These are phyloP conservation scores for Tenthredo livida DNA, from an alignment of 2,888 invertebrate species.

Conservation along the genomic window DNA sequence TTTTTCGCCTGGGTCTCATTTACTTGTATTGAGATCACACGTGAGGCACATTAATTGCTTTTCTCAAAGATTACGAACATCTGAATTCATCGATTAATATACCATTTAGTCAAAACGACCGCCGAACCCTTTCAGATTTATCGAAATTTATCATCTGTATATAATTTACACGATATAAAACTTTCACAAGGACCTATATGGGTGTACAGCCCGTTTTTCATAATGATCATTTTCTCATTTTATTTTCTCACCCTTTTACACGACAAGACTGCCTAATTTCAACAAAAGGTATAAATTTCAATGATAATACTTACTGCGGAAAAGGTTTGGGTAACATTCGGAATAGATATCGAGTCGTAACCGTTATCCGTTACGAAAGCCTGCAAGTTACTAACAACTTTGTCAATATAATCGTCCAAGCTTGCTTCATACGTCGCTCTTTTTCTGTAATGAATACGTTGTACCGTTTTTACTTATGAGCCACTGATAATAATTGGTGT, in stretches of 20 bases:
- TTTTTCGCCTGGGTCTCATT: background rate
- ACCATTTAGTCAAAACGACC: background rate
- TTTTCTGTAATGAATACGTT: slow-evolving; percentile 18
- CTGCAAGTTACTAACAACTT: background rate
- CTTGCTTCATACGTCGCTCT: background rate
- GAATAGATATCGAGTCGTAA: background rate
- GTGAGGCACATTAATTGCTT: background rate
- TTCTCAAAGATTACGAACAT: slow-evolving; percentile 18
- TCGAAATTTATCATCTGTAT: background rate
- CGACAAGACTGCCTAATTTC: background rate
- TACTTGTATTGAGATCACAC: slow-evolving; percentile 7
- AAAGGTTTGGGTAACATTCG: slow-evolving; percentile 26
- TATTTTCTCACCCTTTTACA: background rate
- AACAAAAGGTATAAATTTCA: background rate
- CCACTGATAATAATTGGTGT: no score
- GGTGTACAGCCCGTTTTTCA: background rate
- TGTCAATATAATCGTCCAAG: slow-evolving; percentile 27
- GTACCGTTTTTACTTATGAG: background rate
- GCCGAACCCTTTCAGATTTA: background rate
- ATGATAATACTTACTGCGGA: slow-evolving; percentile 22
- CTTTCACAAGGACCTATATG: background rate
- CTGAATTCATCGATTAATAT: background rate
- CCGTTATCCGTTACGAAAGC: background rate
- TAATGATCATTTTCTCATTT: background rate
- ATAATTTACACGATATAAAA: background rate